Base-by-base conservation (phyloP, 2,113 vertebrate species). In the Typhlomys cinereus region DNA sequence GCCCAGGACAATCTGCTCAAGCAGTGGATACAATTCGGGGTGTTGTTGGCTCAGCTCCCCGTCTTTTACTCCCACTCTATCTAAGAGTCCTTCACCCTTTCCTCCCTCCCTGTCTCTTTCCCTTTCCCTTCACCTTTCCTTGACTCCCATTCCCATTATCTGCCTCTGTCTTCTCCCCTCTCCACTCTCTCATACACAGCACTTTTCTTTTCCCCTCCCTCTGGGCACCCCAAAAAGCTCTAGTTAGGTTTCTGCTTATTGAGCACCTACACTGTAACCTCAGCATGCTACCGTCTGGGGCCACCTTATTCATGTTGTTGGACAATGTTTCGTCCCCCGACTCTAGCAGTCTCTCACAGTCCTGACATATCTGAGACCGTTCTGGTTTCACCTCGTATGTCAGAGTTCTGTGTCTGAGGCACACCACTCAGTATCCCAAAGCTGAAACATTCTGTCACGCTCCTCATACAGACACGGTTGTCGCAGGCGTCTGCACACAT, bases 21-120 rank as follows among this genome's bases (percentile, higher is more conserved):
- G 62, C 84, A 93, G 46, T 71, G 88, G 94, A 89, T 94, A 93
- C 96, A 80, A 87, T 95, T 84, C 59, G 91, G 54, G 27, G 66
- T 61, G 75, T 34, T 25, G 2, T 66, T 8, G 46, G n/a, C 62
- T 92, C 17, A 8, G 7, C 54, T 75, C 75, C 41, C 15, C 29
- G 39, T 13, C 64, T 46, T 36, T 52, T 52, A n/a, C 88, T 95
- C 90, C 85, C 88, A 80, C 62, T 31, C 29, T 62, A 11, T 25
- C 61, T 25, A 23, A 29, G 31, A 6, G 7, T 25, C n/a, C 23
- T 62, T 29, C 31, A 4, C 25, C 27, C 61, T 29, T 62, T 27
- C 10, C 61, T 62, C 25, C 31, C 23, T 29, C 20, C 57, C 57
- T 59, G 20, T 25, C 57, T 23, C 57, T 13, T 31, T 34, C 27